phyloP scores from a whole-genome alignment of 2,797 vertebrate species.

The Carapus acus region DNA sequence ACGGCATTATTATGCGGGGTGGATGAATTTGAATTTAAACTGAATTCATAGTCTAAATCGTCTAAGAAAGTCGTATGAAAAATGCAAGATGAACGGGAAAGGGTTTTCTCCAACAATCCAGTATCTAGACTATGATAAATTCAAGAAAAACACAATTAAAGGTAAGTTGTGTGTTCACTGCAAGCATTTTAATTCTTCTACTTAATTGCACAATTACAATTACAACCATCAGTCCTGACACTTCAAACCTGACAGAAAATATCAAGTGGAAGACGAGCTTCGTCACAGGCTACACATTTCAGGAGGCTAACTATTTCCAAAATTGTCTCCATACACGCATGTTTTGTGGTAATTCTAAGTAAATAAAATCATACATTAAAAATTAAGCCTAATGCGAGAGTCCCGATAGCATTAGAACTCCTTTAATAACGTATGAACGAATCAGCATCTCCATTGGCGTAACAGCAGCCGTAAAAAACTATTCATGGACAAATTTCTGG shows the following conservation, averaged over 20 bases:
- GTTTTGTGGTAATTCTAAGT: neutral
- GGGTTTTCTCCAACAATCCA: constrained; percentile 56
- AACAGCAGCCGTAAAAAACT: too few species aligned
- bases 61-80: constrained; percentile 64
- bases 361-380: too few species aligned
- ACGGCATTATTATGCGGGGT: too few species aligned
- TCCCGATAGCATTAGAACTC: too few species aligned
- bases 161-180: constrained; percentile 66
- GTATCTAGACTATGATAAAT: constrained; percentile 72
- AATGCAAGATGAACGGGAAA: constrained; percentile 36
- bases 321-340: constrained; percentile 3
- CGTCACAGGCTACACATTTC: constrained; percentile 49
- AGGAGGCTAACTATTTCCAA: constrained; percentile 24
- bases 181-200: constrained; percentile 66
- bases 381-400: too few species aligned
- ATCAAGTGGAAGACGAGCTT: constrained; percentile 57
- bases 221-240: constrained; percentile 65
- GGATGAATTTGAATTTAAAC: too few species aligned
- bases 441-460: too few species aligned
- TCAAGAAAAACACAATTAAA: constrained; percentile 63
- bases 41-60: too few species aligned
- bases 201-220: constrained; percentile 70
- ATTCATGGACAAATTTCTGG: too few species aligned
- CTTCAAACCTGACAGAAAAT: constrained; percentile 45
- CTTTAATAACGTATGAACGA: too few species aligned